These are phyloP conservation scores for Myiotriccus ornatus DNA, from an alignment of 2,797 vertebrate species.

Conservation along the genomic window DNA sequence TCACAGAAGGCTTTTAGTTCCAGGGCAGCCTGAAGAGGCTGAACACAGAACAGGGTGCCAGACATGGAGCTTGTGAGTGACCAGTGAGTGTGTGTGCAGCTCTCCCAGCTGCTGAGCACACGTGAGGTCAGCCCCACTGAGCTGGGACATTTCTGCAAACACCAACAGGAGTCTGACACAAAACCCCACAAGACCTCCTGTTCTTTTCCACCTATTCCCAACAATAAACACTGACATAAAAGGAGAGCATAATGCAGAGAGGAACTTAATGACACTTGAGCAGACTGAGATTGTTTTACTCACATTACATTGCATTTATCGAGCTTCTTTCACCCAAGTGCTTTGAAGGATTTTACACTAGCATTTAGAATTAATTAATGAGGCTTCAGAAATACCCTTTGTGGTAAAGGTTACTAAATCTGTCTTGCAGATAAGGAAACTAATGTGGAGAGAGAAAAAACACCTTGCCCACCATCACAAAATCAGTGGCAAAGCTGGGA, in stretches of 20 bases:
- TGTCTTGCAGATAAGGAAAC: background rate
- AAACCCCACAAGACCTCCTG: background rate
- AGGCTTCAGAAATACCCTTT: background rate
- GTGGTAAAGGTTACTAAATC: background rate
- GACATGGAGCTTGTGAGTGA: background rate
- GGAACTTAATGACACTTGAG: background rate
- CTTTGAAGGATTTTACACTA: background rate
- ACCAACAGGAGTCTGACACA: background rate
- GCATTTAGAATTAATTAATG: background rate
- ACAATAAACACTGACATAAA: background rate
- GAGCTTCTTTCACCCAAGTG: background rate
- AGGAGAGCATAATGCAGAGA: background rate
- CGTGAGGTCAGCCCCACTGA: background rate
- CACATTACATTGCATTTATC: background rate
- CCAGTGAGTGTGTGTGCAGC: background rate
- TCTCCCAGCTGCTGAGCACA: background rate
- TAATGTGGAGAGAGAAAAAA: background rate
- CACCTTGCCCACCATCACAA: background rate
- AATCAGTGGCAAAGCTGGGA: background rate
- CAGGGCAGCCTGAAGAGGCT: background rate
- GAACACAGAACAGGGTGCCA: background rate
- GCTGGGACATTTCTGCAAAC: background rate
- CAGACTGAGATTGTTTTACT: background rate
- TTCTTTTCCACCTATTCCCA: background rate
- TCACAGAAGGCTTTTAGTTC: background rate